phyloP scores from a whole-genome alignment of 1,140 invertebrate species.

The Lordiphosa clarofinis region DNA sequence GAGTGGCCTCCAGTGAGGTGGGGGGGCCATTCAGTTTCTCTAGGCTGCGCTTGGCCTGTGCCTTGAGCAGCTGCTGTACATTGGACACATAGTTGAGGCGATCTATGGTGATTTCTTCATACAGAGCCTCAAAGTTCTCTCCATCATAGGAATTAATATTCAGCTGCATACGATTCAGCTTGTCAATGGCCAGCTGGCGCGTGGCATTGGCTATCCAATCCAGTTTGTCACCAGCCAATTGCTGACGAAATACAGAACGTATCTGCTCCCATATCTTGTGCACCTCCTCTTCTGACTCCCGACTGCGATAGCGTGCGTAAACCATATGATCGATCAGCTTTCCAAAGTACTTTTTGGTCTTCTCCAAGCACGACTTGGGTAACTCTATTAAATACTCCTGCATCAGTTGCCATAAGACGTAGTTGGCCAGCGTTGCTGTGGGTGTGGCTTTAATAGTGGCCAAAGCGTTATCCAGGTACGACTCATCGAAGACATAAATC shows the following conservation, averaged over 20 bases:
- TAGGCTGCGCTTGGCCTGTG: conserved; percentile 12
- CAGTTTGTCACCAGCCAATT: conserved; percentile 50
- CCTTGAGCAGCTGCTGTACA: conserved; percentile 43
- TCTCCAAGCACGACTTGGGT: conserved; percentile 40
- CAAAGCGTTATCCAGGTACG: conserved; percentile 24
- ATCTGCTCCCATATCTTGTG: conserved; percentile 53
- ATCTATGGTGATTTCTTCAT: conserved; percentile 37
- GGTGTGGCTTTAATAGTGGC: conserved; percentile 20
- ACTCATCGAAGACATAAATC: conserved; percentile 34
- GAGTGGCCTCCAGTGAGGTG: conserved; percentile 13
- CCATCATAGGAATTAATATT: conserved; percentile 58
- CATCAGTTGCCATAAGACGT: conserved; percentile 53
- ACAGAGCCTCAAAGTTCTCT: conserved; percentile 44
- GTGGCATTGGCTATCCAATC: conserved; percentile 64
- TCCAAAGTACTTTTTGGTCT: conserved; percentile 52
- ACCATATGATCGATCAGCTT: conserved; percentile 52
- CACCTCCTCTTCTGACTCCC: conserved; percentile 40
- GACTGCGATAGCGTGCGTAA: conserved; percentile 45
- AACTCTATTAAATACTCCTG: conserved; percentile 32
- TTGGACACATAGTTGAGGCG: conserved; percentile 51
- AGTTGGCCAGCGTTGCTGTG: conserved; percentile 29
- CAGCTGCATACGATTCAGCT: conserved; percentile 54
- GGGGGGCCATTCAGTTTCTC: conserved; percentile 10
- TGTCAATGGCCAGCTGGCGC: conserved; percentile 46
- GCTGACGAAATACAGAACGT: conserved; percentile 33